Conservation (phyloP, 2,113 vertebrate genomes). For the Corvus moneduloides region DNA sequence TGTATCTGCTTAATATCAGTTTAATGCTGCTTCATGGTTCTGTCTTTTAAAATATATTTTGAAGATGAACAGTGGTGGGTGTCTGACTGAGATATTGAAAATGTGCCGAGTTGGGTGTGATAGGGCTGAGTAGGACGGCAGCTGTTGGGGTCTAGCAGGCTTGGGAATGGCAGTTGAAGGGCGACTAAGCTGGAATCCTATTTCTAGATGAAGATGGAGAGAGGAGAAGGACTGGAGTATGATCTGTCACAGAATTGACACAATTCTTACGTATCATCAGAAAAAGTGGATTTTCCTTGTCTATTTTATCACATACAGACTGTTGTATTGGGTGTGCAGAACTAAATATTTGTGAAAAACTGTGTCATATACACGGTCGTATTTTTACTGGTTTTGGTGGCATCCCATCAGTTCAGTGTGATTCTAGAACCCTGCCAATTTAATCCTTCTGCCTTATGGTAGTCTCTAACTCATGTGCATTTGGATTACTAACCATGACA, state of each 20-base stretch:
- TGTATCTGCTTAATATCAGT: neutral
- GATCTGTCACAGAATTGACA: neutral
- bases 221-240: neutral
- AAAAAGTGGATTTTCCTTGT: neutral
- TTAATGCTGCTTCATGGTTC: neutral
- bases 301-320: neutral
- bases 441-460: neutral
- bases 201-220: neutral
- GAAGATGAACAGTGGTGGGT: neutral
- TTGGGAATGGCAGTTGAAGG: neutral
- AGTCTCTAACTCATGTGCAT: neutral
- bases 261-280: neutral
- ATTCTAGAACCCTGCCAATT: neutral
- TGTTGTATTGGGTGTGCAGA: neutral
- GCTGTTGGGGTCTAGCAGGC: neutral
- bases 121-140: neutral
- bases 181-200: neutral
- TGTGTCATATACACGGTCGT: neutral
- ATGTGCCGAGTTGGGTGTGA: rapidly evolving
- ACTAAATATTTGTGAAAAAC: neutral
- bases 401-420: neutral
- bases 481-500: neutral
- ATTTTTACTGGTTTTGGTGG: neutral
- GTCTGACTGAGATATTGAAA: neutral
- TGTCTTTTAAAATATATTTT: neutral